Percentiles rank a stretch among this genome's conserved stretches.
These are phyloP conservation scores for Chloroclysta siterata DNA, from an alignment of 2,888 invertebrate species.

Conservation along the genomic window DNA sequence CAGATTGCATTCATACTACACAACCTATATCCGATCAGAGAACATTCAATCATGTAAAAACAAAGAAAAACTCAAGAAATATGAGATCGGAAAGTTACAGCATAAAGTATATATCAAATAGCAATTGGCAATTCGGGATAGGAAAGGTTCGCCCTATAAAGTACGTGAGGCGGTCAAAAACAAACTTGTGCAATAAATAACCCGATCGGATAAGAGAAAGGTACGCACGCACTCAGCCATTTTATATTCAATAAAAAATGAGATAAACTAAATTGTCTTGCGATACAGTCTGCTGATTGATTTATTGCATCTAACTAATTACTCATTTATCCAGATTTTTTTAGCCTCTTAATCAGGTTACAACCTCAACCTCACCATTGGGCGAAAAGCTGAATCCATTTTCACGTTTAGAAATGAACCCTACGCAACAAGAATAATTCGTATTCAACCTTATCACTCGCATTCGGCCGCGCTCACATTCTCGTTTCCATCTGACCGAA, in stretches of 20 bases:
- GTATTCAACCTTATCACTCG: slow-evolving; percentile 50
- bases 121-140: slow-evolving; percentile 82
- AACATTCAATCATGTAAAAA: slow-evolving; percentile 56
- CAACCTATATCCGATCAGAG: slow-evolving; percentile 39
- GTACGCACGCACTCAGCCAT: slow-evolving; percentile 76
- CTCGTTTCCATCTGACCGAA: slow-evolving; percentile 51
- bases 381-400: not conserved
- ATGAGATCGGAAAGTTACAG: slow-evolving; percentile 75
- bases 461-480: slow-evolving; percentile 37
- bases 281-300: slow-evolving; percentile 66
- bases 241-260: slow-evolving; percentile 83
- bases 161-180: slow-evolving; percentile 84
- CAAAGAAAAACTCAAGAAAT: slow-evolving; percentile 66
- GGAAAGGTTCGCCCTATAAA: slow-evolving; percentile 82
- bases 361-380: too few relatives aligned
- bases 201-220: slow-evolving; percentile 81
- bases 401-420: slow-evolving; percentile 33
- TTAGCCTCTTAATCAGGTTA: too few relatives aligned
- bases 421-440: slow-evolving; percentile 45
- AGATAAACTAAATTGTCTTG: slow-evolving; percentile 77
- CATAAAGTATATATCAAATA: slow-evolving; percentile 81
- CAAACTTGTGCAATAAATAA: slow-evolving; percentile 84
- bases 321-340: not conserved
- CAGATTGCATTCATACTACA: slow-evolving; percentile 42
- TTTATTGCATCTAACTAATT: slow-evolving; percentile 55